A percentile compares a stretch with the other conserved stretches of the same genome.
These are phyloP conservation scores for Desmodus rotundus DNA, from an alignment of 2,113 vertebrate genomes.

Conservation along the genomic window DNA sequence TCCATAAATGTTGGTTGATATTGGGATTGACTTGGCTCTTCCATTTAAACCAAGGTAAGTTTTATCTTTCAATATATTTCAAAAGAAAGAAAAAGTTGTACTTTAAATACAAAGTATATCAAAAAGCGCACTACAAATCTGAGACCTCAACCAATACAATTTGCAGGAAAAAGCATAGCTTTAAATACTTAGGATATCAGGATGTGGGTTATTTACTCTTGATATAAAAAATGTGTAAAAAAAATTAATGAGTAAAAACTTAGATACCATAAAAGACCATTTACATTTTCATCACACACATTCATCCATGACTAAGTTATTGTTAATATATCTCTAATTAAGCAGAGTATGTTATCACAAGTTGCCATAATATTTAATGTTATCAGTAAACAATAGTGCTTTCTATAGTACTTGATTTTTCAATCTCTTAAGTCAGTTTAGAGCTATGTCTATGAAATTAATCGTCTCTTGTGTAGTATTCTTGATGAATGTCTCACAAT, in stretches of 20 bases:
- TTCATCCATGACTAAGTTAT: neutral
- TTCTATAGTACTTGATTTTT: neutral
- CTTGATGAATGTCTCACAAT: neutral
- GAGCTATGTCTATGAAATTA: neutral
- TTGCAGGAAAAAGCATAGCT: neutral
- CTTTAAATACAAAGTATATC: neutral
- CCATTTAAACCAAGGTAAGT: neutral
- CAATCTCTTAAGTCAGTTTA: neutral
- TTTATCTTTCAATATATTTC: neutral
- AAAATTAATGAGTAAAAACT: conserved; percentile 35
- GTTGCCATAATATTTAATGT: neutral
- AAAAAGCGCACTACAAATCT: neutral
- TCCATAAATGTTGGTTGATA: neutral
- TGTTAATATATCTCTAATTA: neutral
- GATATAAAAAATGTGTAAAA: neutral
- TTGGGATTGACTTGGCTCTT: neutral
- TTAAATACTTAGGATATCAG: neutral
- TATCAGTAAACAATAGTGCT: neutral
- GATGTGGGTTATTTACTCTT: neutral
- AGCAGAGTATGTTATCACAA: neutral
- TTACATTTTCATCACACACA: neutral
- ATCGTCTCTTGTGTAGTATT: neutral
- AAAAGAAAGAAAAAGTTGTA: neutral
- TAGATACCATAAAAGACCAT: neutral
- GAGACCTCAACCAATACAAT: neutral